These are phyloP conservation scores for Cinclus mexicanus DNA, from an alignment of 2,113 vertebrate species.

Conservation along the genomic window DNA sequence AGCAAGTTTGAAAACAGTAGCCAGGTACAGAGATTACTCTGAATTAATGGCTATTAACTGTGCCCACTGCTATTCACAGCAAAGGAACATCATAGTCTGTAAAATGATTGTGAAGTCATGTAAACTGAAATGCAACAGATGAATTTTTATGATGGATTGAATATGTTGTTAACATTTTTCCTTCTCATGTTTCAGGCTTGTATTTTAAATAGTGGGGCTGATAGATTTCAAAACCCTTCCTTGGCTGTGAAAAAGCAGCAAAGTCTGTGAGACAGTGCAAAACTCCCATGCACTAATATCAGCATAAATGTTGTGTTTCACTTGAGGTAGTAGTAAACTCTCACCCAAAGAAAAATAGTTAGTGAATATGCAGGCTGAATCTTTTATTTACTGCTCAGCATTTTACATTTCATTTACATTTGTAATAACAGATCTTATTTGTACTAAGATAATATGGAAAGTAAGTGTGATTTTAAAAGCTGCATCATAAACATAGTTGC, in stretches of 20 bases:
- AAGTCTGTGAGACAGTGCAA: background rate
- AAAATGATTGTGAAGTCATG: background rate
- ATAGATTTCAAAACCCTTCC: background rate
- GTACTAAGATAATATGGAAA: background rate
- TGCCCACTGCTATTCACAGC: background rate
- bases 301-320: background rate
- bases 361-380: background rate
- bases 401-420: background rate
- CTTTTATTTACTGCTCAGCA: background rate
- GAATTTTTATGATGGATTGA: background rate
- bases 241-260: background rate
- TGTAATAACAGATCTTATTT: background rate
- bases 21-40: background rate
- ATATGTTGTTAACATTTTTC: background rate
- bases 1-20: background rate
- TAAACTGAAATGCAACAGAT: background rate
- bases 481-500: background rate
- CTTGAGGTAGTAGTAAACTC: background rate
- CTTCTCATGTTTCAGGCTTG: background rate
- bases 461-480: background rate
- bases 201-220: background rate
- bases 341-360: background rate
- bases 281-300: background rate
- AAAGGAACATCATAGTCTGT: background rate
- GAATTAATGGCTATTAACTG: background rate